Percentiles rank a stretch among this genome's conserved stretches.
These are phyloP conservation scores for Neoniphon sammara DNA, from an alignment of 2,797 vertebrate species.

Conservation along the genomic window DNA sequence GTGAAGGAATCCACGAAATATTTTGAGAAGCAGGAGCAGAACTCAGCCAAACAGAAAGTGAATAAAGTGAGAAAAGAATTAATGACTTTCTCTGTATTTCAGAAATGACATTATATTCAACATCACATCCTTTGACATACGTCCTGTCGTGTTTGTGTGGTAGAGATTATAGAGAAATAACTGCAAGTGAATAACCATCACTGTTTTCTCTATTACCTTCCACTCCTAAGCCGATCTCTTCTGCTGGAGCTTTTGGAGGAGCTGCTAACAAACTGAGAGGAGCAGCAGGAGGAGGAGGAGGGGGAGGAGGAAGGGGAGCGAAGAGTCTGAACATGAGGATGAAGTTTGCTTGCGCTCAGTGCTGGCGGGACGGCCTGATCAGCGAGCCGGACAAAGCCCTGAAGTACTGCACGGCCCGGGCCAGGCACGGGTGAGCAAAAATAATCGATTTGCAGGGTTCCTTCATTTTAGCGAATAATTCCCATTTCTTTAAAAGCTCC, in stretches of 20 bases:
- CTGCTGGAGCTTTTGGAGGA: conserved; percentile 42
- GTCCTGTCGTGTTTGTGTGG: too few species aligned
- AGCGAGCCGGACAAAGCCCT: conserved; percentile 90
- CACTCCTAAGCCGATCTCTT: conserved; percentile 12
- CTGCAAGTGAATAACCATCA: background rate
- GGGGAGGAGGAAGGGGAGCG: conserved; percentile 26
- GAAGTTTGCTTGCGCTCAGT: conserved; percentile 93
- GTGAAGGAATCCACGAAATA: conserved; percentile 90
- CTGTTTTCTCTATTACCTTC: background rate
- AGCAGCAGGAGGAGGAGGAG: conserved; percentile 11
- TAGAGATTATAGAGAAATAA: too few species aligned
- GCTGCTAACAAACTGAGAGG: conserved; percentile 42
- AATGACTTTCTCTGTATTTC: background rate
- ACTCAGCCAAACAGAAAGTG: conserved; percentile 52
- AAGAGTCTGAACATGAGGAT: conserved; percentile 87
- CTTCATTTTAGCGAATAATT: background rate
- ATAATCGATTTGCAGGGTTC: background rate
- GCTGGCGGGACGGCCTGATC: conserved; percentile 88
- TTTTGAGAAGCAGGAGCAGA: conserved; percentile 72
- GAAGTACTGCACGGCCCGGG: conserved; percentile 93
- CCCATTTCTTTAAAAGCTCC: too few species aligned
- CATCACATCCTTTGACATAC: too few species aligned
- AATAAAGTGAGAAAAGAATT: conserved; percentile 56
- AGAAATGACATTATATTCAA: background rate
- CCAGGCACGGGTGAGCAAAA: conserved; percentile 88